These are phyloP conservation scores for Archips crataeganus DNA, from an alignment of 2,888 invertebrate species.

Conservation along the genomic window DNA sequence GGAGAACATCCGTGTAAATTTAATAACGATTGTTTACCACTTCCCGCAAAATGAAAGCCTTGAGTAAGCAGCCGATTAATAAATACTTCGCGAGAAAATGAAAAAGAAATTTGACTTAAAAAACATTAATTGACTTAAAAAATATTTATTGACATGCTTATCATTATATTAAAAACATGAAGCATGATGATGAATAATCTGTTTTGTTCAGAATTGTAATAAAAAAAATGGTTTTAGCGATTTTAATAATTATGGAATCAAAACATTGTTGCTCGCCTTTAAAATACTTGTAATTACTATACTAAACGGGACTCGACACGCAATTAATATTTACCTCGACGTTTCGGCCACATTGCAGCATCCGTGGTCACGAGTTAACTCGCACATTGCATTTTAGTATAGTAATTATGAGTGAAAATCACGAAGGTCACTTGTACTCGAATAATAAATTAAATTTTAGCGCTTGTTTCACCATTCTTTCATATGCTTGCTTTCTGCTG, in stretches of 20 bases:
- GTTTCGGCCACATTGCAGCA: no score
- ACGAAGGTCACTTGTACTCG: no score
- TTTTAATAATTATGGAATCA: not conserved
- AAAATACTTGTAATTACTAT: not conserved
- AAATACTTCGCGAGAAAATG: constrained; percentile 54
- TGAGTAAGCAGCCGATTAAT: constrained; percentile 70
- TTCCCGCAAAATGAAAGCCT: constrained; percentile 74
- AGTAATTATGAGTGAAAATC: no score
- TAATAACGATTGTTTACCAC: constrained; percentile 84
- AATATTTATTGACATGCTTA: constrained; percentile 1
- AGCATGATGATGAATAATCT: no score
- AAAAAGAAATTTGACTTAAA: constrained; percentile 34
- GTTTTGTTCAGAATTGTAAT: not conserved
- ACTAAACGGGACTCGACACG: no score
- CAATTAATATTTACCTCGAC: no score
- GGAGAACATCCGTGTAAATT: constrained; percentile 80
- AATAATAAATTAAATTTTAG: not conserved
- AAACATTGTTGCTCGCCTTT: not conserved
- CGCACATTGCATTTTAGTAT: no score
- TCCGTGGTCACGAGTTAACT: no score
- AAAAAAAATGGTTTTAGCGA: no score
- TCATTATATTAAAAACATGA: not conserved
- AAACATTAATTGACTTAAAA: constrained; percentile 20
- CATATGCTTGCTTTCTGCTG: no score
- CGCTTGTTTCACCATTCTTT: no score